These are phyloP conservation scores for Rhodinocichla rosea DNA, from an alignment of 2,113 vertebrate species.

Conservation along the genomic window DNA sequence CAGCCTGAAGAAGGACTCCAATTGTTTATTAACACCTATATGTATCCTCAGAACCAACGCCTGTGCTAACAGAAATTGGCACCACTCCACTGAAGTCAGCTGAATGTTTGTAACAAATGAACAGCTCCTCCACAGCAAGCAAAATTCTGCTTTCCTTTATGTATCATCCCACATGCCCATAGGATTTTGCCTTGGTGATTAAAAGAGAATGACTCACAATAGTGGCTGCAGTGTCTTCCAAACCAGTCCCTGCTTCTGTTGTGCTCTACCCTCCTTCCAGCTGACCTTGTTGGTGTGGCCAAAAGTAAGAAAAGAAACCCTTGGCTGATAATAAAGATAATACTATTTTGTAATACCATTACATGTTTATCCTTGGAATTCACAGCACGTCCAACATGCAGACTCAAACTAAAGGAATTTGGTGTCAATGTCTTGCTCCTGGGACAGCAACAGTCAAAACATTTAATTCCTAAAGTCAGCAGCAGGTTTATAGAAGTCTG, in stretches of 20 bases:
- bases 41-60: neutral
- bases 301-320: neutral
- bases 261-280: neutral
- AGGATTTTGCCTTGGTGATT: constrained; percentile 22
- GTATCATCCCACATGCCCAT: constrained; percentile 35
- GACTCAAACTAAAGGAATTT: neutral
- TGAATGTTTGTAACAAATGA: constrained; percentile 45
- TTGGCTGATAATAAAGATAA: neutral
- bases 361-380: neutral
- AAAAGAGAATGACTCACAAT: constrained; percentile 29
- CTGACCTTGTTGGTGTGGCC: neutral
- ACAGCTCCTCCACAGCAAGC: constrained; percentile 35
- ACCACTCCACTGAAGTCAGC: constrained; percentile 7
- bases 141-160: constrained; percentile 42
- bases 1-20: neutral
- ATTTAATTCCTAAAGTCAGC: neutral
- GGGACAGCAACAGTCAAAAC: neutral
- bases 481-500: neutral
- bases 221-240: neutral
- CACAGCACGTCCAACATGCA: neutral
- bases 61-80: constrained; percentile 19
- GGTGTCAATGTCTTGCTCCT: neutral
- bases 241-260: neutral
- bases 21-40: neutral
- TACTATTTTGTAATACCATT: neutral